Base-by-base conservation (phyloP, 2,888 invertebrate genomes). In the Lasius platythorax region DNA sequence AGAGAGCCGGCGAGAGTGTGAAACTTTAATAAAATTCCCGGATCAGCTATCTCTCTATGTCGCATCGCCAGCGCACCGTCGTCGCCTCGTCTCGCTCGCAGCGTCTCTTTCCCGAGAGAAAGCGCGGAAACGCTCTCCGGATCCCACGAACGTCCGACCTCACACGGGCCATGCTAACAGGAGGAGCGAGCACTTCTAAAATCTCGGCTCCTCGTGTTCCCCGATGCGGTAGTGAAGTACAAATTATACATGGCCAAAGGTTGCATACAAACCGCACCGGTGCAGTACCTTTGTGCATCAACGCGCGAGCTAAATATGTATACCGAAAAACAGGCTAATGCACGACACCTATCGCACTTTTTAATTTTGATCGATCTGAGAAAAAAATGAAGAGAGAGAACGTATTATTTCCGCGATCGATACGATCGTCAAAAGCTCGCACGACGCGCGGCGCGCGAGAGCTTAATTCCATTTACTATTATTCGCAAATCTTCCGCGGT, bases 11-110 rank as follows among this genome's bases (percentile, higher is more conserved):
- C 83, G 74, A 84, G 83, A 84, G 83, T 81, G 82, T 85, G 86
- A 88, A 90, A 90, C 85, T 91, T 90, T 88, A 88, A 90, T 90
- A 87, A 88, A 87, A 88, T 87, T 86, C 87, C 68, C 74, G 73
- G 63, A 73, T 70, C 63, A 63, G 61, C 72, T 56, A 64, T 58
- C 70, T 23, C 58, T 73, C 58, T 11, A 58, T n/a, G 61, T 66
- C 72, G 46, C 33, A 37, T 28, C 28, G 37, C 53, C 74, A 23
- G 64, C 66, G 66, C 68, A 67, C 61, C 74, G 46, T 66, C 66
- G 40, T 40, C 30, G 50, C 46, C 18, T 67, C 28, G 61, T 53
- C 66, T 46, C 72, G n/a, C 30, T 67, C 46, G 40, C 4, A 37
- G 53, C 66, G 50, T 56, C 61, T 84, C 81, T 75, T 72, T 11